phyloP scores from a whole-genome alignment of 2,797 vertebrate genomes.

The Semaprochilodus insignis region DNA sequence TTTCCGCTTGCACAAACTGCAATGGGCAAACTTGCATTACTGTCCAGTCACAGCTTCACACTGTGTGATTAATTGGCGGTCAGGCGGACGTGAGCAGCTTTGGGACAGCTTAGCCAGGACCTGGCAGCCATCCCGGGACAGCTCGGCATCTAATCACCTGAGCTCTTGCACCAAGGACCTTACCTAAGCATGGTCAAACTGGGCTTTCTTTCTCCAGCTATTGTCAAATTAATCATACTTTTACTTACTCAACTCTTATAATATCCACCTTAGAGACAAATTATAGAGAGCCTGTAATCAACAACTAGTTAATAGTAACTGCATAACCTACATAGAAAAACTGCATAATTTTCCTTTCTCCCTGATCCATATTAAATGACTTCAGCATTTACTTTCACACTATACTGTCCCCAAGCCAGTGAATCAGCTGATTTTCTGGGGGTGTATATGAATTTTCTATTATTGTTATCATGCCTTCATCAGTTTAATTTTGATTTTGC shows the following conservation, averaged over 20 bases:
- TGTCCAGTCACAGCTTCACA: conserved; percentile 16
- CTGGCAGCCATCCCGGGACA: conserved; percentile 44
- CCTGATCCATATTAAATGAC: too few species aligned
- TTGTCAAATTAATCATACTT: conserved; percentile 34
- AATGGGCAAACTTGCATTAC: background rate
- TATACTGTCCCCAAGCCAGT: too few species aligned
- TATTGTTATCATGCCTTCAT: too few species aligned
- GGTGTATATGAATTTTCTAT: too few species aligned
- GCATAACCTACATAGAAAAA: background rate
- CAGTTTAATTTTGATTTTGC: too few species aligned
- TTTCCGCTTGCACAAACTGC: background rate
- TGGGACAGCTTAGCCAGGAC: conserved; percentile 32
- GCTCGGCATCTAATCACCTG: conserved; percentile 40
- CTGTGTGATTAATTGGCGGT: background rate
- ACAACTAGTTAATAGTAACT: background rate
- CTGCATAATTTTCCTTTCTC: background rate
- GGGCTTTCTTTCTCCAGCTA: conserved; percentile 5
- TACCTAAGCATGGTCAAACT: conserved; percentile 1
- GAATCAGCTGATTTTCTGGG: too few species aligned
- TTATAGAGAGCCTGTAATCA: background rate
- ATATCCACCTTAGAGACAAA: too few species aligned
- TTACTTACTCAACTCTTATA: background rate
- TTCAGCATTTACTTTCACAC: too few species aligned
- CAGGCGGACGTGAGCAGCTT: conserved; percentile 12
- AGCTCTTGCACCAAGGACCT: conserved; percentile 35